Percentiles rank a stretch among this genome's conserved stretches.
These are phyloP conservation scores for Gobius niger DNA, from an alignment of 2,113 vertebrate genomes.

Conservation along the genomic window DNA sequence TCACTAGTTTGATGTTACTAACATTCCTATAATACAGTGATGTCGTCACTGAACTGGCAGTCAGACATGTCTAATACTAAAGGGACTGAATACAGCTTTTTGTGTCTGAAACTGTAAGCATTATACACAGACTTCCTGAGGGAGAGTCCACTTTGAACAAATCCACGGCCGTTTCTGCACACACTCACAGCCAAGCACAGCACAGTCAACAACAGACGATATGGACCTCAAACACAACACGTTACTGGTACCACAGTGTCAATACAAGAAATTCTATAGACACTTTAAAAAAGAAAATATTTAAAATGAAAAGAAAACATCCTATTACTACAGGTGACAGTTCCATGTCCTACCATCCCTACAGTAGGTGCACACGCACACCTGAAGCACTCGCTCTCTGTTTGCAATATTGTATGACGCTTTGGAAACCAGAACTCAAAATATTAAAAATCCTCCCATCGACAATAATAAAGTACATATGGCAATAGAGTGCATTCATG, in stretches of 20 bases:
- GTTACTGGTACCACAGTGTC: conserved; percentile 59
- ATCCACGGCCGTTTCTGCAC: conserved; percentile 40
- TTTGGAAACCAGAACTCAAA: conserved; percentile 48
- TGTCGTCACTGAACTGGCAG: not conserved
- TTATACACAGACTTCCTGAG: conserved; percentile 19
- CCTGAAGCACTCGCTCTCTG: conserved; percentile 35
- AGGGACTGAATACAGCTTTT: conserved; percentile 27
- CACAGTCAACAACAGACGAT: conserved; percentile 35
- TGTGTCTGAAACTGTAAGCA: conserved; percentile 15
- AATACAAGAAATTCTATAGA: conserved; percentile 51
- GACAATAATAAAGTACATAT: conserved; percentile 20
- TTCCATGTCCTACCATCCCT: conserved; percentile 15
- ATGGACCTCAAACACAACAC: conserved; percentile 66
- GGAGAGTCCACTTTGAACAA: conserved; percentile 10
- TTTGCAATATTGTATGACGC: conserved; percentile 42
- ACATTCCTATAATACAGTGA: conserved; percentile 11
- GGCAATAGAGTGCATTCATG: conserved; percentile 65
- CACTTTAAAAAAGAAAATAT: conserved; percentile 42
- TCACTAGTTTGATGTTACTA: conserved; percentile 12
- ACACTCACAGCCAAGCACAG: conserved; percentile 47
- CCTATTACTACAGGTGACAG: conserved; percentile 10
- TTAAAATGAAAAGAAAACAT: conserved; percentile 33
- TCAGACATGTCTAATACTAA: conserved; percentile 14
- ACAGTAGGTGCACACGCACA: conserved; percentile 10
- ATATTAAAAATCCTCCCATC: conserved; percentile 14